These are phyloP conservation scores for Leptinotarsa lineolata DNA, from an alignment of 1,140 invertebrate species.

Conservation along the genomic window DNA sequence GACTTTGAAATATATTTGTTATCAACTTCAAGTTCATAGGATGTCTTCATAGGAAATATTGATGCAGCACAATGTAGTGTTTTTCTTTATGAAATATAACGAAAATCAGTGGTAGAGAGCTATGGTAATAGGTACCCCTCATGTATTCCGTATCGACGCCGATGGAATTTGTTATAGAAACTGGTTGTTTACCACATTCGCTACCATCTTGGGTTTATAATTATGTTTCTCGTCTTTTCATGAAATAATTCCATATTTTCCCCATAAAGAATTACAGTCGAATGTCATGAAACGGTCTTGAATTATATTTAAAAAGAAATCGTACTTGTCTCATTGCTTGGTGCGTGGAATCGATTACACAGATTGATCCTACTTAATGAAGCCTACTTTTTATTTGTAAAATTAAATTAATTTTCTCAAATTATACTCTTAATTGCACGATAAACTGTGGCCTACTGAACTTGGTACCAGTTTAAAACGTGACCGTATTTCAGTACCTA, in stretches of 20 bases:
- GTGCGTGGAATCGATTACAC: not conserved
- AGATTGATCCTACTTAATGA: not conserved
- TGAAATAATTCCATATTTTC: not conserved
- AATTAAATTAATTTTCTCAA: not conserved
- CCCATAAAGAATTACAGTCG: not conserved
- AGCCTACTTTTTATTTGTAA: not conserved
- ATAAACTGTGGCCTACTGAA: slow-evolving; percentile 5
- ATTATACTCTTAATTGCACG: not conserved
- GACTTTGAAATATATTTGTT: not conserved
- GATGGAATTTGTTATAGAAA: not conserved
- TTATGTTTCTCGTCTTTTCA: not conserved
- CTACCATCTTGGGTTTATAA: not conserved
- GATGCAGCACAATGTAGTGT: not conserved
- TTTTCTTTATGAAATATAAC: not conserved
- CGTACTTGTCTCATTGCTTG: not conserved
- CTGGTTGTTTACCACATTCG: not conserved
- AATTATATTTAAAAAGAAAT: not conserved
- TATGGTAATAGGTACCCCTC: not conserved
- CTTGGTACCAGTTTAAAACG: not conserved
- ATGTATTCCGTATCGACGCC: not conserved
- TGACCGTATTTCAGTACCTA: too few species aligned
- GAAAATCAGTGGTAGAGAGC: not conserved
- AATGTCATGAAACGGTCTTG: not conserved
- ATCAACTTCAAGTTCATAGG: too few species aligned
- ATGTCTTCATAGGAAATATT: not conserved